These are phyloP conservation scores for Drosophila navojoa DNA, from an alignment of 1,140 invertebrate species.

Conservation along the genomic window DNA sequence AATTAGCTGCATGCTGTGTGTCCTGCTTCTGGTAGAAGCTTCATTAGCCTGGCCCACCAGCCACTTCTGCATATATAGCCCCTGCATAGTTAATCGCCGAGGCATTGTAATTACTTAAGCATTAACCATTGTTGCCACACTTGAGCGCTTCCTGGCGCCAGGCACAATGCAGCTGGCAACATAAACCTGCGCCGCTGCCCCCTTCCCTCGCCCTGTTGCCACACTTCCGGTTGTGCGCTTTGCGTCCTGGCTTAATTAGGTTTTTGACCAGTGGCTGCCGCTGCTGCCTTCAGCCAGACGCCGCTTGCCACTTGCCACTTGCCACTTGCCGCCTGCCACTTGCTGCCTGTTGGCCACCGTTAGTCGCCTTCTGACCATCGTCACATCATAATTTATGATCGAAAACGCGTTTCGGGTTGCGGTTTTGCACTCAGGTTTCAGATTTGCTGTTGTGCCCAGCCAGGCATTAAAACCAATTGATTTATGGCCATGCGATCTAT, in stretches of 20 bases:
- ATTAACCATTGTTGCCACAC: conserved; percentile 74
- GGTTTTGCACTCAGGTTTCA: conserved; percentile 47
- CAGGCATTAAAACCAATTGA: conserved; percentile 75
- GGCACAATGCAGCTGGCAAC: conserved; percentile 16
- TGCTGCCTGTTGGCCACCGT: conserved; percentile 5
- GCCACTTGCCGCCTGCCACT: conserved; percentile 25
- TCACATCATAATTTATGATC: conserved; percentile 75
- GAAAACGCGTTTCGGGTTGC: conserved; percentile 71
- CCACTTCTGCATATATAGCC: conserved; percentile 58
- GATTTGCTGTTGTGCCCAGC: conserved; percentile 45
- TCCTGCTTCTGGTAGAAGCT: conserved; percentile 2
- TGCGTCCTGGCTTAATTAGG: conserved; percentile 70
- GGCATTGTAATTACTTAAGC: conserved; percentile 81
- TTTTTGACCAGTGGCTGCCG: conserved; percentile 62
- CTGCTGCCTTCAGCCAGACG: conserved; percentile 22
- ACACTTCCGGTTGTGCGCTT: conserved; percentile 30
- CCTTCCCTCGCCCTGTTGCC: conserved; percentile 5
- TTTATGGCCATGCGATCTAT: conserved; percentile 51
- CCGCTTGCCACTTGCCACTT: neutral
- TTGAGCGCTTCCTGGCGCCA: conserved; percentile 49
- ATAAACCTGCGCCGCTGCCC: neutral
- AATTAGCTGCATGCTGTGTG: conserved; percentile 75
- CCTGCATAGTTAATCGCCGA: conserved; percentile 76
- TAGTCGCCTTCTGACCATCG: conserved; percentile 9
- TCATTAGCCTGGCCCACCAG: conserved; percentile 29